Conservation (phyloP, 2,888 invertebrate species). For the Zygogramma bicolorata region DNA sequence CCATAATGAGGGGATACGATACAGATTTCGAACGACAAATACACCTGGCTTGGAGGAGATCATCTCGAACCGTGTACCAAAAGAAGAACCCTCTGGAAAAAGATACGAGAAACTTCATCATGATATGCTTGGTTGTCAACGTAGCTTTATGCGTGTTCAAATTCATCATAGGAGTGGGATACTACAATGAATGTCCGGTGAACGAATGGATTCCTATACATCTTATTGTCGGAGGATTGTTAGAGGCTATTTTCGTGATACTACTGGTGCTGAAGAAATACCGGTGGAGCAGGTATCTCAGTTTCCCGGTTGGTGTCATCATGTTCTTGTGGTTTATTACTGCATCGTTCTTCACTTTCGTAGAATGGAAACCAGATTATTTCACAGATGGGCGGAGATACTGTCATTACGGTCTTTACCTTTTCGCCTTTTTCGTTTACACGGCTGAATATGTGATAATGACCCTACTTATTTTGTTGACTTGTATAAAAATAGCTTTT, state of each 20-base stretch:
- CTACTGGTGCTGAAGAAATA: constrained; percentile 26
- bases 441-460: constrained; percentile 39
- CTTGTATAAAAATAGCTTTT: constrained; percentile 30
- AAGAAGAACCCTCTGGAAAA: constrained; percentile 18
- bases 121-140: constrained; percentile 12
- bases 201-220: constrained; percentile 24
- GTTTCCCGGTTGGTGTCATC: constrained; percentile 21
- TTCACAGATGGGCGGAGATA: constrained; percentile 44
- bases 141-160: constrained; percentile 12
- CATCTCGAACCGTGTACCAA: constrained; percentile 1
- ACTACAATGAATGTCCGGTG: constrained; percentile 22
- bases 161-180: constrained; percentile 19
- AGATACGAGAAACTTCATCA: constrained; percentile 11
- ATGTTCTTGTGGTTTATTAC: constrained; percentile 23
- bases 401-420: constrained; percentile 41
- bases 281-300: not conserved
- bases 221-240: constrained; percentile 19
- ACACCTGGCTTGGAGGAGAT: constrained; percentile 23
- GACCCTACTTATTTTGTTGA: constrained; percentile 22
- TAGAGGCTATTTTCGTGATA: constrained; percentile 36
- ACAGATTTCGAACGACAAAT: constrained; percentile 10
- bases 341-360: constrained; percentile 28
- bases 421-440: constrained; percentile 31
- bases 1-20: not conserved
- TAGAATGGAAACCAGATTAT: constrained; percentile 49